phyloP scores from a whole-genome alignment of 2,113 vertebrate species.

The Laticauda colubrina region DNA sequence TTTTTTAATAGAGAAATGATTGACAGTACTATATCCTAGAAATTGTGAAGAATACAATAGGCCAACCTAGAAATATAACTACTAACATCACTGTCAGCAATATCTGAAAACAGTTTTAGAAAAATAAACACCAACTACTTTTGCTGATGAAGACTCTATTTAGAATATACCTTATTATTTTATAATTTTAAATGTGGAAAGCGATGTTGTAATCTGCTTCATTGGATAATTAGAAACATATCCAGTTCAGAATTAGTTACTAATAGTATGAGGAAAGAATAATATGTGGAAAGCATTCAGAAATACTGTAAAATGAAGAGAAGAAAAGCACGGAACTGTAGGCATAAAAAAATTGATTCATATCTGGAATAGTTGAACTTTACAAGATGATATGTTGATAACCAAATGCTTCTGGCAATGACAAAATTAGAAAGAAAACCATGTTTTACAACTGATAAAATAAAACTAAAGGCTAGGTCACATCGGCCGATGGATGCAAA shows the following conservation, averaged over 20 bases:
- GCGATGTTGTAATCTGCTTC: background rate
- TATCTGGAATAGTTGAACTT: background rate
- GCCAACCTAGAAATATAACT: background rate
- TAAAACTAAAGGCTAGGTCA: background rate
- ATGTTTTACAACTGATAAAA: background rate
- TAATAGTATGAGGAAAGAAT: background rate
- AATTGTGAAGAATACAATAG: background rate
- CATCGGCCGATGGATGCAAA: no score
- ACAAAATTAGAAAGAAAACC: background rate
- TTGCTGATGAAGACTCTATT: background rate
- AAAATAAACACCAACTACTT: background rate
- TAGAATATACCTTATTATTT: background rate
- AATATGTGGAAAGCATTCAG: background rate
- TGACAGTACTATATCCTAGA: background rate
- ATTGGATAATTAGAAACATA: background rate
- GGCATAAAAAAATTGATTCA: background rate
- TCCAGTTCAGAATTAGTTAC: background rate
- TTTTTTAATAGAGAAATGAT: background rate
- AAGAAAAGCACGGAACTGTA: background rate
- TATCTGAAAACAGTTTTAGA: background rate
- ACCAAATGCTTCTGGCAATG: background rate
- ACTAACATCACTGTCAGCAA: background rate
- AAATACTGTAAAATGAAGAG: background rate
- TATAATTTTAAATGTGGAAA: background rate
- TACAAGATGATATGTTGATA: background rate